Percentiles rank a stretch among this genome's conserved stretches.
Conservation (phyloP, 2,797 vertebrate genomes). For the Furcifer pardalis region DNA sequence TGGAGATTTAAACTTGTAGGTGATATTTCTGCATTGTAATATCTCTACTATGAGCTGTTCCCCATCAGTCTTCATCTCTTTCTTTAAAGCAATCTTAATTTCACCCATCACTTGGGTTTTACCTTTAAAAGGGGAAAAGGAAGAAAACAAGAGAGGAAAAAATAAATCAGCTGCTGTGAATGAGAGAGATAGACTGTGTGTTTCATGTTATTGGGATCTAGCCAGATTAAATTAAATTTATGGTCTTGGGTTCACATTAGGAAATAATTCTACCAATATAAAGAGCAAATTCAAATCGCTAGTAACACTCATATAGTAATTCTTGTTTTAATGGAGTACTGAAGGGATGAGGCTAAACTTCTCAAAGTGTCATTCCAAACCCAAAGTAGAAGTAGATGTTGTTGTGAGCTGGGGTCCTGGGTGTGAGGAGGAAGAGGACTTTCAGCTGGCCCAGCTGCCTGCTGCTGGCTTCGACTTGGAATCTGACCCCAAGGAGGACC, state of each 20-base stretch:
- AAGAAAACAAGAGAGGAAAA: slow-evolving; percentile 4
- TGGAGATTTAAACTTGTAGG: slow-evolving; percentile 98
- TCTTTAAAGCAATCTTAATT: slow-evolving; percentile 97
- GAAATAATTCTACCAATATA: not conserved
- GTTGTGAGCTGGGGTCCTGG: no score
- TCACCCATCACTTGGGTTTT: slow-evolving; percentile 98
- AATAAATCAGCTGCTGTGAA: slow-evolving; percentile 23
- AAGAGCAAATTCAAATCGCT: not conserved
- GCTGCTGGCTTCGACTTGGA: no score
- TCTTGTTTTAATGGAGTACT: not conserved
- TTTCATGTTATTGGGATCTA: not conserved
- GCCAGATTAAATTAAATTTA: slow-evolving; percentile 1
- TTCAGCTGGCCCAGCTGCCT: no score
- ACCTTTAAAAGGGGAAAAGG: slow-evolving; percentile 74
- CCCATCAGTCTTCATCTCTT: slow-evolving; percentile 97
- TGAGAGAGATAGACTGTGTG: not conserved
- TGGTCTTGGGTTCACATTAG: not conserved
- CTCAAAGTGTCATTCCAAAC: no score
- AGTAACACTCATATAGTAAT: not conserved
- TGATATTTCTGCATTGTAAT: slow-evolving; percentile 98
- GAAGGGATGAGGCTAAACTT: not conserved
- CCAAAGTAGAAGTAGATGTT: no score
- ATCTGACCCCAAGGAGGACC: no score
- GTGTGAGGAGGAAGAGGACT: no score
- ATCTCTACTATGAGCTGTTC: slow-evolving; percentile 96